A percentile compares a stretch with the other conserved stretches of the same genome.
These are phyloP conservation scores for Diarsia mendica DNA, from an alignment of 2,888 invertebrate genomes.

Conservation along the genomic window DNA sequence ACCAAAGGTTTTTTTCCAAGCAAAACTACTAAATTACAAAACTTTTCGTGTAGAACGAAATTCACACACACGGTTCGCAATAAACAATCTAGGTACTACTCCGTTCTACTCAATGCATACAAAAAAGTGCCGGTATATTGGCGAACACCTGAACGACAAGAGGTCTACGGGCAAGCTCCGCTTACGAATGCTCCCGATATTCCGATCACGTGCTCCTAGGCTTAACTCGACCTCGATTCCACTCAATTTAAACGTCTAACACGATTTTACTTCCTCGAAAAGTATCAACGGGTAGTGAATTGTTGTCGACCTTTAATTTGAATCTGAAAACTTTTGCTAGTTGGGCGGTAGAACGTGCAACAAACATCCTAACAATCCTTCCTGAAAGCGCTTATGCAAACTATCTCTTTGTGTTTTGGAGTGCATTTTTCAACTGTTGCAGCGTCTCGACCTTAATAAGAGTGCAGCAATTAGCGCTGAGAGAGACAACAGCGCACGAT, in stretches of 20 bases:
- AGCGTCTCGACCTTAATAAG: conserved; percentile 80
- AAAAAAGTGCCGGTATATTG: conserved; percentile 67
- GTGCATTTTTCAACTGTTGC: conserved; percentile 77
- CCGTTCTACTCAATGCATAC: conserved; percentile 70
- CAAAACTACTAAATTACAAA: conserved; percentile 48
- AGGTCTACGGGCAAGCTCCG: conserved; percentile 45
- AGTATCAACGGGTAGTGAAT: conserved; percentile 65
- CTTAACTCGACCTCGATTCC: conserved; percentile 76
- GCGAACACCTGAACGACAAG: conserved; percentile 70
- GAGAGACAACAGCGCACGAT: conserved; percentile 75
- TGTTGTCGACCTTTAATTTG: conserved; percentile 47
- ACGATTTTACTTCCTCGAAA: conserved; percentile 74
- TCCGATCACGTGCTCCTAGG: conserved; percentile 72
- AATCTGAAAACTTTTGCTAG: conserved; percentile 45
- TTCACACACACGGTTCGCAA: conserved; percentile 67
- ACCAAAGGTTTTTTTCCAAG: conserved; percentile 16
- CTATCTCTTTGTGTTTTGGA: conserved; percentile 66
- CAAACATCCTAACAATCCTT: conserved; percentile 52
- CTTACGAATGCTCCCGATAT: conserved; percentile 67
- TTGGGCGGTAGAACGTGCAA: conserved; percentile 27
- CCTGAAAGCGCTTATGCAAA: conserved; percentile 57
- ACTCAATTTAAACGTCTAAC: conserved; percentile 77
- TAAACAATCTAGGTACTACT: conserved; percentile 62
- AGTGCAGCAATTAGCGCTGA: conserved; percentile 79
- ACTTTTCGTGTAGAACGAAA: conserved; percentile 56